Evolutionary conservation across 2,113 vertebrate species (phyloP).

Genomic region (Pluvialis apricaria): DNA sequence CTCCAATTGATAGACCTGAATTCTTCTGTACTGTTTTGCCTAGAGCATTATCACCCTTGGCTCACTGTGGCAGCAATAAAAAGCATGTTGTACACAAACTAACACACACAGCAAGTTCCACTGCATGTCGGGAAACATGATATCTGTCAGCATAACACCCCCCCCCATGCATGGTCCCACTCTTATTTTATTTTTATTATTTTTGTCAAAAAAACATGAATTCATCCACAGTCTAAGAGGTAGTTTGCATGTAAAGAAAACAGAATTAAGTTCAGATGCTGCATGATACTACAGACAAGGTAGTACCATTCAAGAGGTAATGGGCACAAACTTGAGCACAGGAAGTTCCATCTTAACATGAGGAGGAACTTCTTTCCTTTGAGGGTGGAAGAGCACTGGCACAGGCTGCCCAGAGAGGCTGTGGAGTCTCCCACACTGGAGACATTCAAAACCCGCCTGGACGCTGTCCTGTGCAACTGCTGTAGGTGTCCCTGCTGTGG

Average conservation of each 20-base stretch:
- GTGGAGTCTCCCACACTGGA: too few relatives aligned
- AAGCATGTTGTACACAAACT: background rate
- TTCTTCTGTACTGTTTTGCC: background rate
- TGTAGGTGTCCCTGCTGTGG: too few relatives aligned
- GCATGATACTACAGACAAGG: background rate
- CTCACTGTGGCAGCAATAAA: background rate
- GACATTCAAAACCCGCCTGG: too few relatives aligned
- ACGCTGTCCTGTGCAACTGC: too few relatives aligned
- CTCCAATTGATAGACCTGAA: background rate
- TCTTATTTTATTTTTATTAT: background rate
- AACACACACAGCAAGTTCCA: background rate
- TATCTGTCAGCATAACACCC: background rate
- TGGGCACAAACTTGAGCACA: too few relatives aligned
- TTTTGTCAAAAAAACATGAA: background rate
- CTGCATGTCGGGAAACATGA: background rate
- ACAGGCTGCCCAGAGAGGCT: too few relatives aligned
- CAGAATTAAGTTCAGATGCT: background rate
- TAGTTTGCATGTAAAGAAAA: background rate
- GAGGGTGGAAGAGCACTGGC: too few relatives aligned
- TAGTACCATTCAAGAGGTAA: too few relatives aligned
- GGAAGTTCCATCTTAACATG: too few relatives aligned
- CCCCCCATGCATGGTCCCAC: fast-evolving
- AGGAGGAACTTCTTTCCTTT: too few relatives aligned
- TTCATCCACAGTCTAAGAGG: background rate
- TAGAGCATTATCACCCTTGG: background rate